Conservation (phyloP, 2,113 vertebrate genomes). For the Neotoma lepida region DNA sequence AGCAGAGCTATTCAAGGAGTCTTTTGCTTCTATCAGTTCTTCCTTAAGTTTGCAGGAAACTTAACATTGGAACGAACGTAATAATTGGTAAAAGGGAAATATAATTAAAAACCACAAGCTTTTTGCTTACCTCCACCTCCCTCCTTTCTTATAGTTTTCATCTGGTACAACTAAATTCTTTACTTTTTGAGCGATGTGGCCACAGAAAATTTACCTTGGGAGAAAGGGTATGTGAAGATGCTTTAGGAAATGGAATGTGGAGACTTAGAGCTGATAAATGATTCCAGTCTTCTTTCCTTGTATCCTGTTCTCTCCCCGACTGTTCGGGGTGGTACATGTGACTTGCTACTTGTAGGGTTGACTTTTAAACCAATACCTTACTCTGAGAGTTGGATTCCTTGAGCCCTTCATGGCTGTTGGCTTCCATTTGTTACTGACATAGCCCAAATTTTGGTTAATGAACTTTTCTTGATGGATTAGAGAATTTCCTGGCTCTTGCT, state of each 20-base stretch:
- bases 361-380: conserved; percentile 43
- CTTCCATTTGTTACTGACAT: conserved; percentile 60
- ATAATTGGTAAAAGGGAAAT: conserved; percentile 50
- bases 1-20: conserved; percentile 4
- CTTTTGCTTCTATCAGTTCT: background rate
- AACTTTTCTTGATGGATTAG: conserved; percentile 54
- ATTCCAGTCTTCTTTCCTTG: background rate
- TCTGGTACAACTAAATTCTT: conserved; percentile 30
- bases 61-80: background rate
- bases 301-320: background rate
- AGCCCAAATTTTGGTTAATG: conserved; percentile 26
- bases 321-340: conserved; percentile 34
- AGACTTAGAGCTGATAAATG: background rate
- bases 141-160: background rate
- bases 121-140: conserved; percentile 46
- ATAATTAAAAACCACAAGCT: conserved; percentile 22
- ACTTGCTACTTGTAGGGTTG: conserved; percentile 54
- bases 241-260: conserved; percentile 61
- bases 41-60: conserved; percentile 43
- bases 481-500: conserved; percentile 41
- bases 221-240: conserved; percentile 22
- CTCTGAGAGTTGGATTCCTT: conserved; percentile 19
- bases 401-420: conserved; percentile 46
- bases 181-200: conserved; percentile 25
- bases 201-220: conserved; percentile 47